A percentile compares a stretch with the other conserved stretches of the same genome.
These are phyloP conservation scores for Hydractinia echinata DNA, from an alignment of 30 jellyfish, hydroid and myxozoan genomes.

Conservation along the genomic window DNA sequence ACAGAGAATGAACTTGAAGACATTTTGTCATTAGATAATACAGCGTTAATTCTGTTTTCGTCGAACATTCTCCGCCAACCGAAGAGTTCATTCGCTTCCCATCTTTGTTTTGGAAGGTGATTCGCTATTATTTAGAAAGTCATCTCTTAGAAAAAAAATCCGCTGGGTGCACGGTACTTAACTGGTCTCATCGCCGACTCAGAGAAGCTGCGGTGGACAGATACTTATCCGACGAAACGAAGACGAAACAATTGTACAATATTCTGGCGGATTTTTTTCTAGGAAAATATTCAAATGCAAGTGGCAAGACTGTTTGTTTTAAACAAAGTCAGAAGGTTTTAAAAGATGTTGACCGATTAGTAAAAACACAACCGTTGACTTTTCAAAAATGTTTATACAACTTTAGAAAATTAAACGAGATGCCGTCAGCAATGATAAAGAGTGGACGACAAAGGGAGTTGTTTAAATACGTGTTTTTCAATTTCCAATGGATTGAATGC, in stretches of 20 bases:
- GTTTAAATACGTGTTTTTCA: neutral
- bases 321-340: neutral
- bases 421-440: neutral
- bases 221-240: neutral
- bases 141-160: constrained; percentile 5
- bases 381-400: neutral
- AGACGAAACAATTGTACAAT: neutral
- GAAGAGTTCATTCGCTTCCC: constrained; percentile 32
- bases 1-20: constrained; percentile 38
- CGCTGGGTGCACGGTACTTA: constrained; percentile 23
- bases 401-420: neutral
- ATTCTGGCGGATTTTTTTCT: neutral
- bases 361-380: neutral
- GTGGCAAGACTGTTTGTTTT: neutral
- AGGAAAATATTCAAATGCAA: neutral
- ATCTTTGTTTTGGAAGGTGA: constrained; percentile 41
- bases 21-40: constrained; percentile 36
- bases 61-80: constrained; percentile 26
- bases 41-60: constrained; percentile 22
- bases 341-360: neutral
- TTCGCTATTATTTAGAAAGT: constrained; percentile 1
- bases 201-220: neutral
- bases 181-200: constrained; percentile 6
- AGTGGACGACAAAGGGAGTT: neutral
- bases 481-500: neutral